These are phyloP conservation scores for Calcarius lapponicus DNA, from an alignment of 2,797 vertebrate genomes.

Conservation along the genomic window DNA sequence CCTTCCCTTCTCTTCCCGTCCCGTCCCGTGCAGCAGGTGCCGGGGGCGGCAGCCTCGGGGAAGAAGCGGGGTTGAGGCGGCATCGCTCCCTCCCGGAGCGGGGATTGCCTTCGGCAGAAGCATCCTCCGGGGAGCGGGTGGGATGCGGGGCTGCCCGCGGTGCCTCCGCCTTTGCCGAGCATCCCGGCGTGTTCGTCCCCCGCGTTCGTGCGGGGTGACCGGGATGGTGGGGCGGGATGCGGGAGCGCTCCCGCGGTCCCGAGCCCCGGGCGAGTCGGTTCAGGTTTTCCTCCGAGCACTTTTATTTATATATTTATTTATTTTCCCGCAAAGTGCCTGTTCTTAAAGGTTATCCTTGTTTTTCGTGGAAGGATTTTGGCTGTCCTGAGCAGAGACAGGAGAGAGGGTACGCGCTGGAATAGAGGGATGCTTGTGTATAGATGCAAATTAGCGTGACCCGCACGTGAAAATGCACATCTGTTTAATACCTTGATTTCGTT, in stretches of 20 bases:
- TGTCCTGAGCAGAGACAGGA: neutral
- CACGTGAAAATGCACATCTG: neutral
- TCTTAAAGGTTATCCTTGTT: neutral
- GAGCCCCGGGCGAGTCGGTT: neutral
- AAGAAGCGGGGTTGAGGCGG: no score
- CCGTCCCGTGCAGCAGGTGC: neutral
- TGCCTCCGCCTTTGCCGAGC: neutral
- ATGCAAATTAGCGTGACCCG: neutral
- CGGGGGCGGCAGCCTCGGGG: no score
- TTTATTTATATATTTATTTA: no score
- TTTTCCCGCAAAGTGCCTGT: neutral
- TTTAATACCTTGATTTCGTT: neutral
- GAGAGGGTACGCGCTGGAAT: accelerated
- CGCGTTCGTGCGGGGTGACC: no score
- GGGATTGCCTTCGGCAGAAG: neutral
- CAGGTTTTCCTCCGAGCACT: neutral
- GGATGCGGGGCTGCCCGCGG: neutral
- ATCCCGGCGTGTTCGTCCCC: neutral
- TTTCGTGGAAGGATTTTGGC: neutral
- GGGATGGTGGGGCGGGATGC: neutral
- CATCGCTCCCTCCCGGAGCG: neutral
- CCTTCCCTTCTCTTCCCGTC: no score
- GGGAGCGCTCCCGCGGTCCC: neutral
- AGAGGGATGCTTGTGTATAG: neutral
- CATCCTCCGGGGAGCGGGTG: neutral